These are phyloP conservation scores for Ciconia stormi DNA, from an alignment of 2,113 vertebrate genomes.

Conservation along the genomic window DNA sequence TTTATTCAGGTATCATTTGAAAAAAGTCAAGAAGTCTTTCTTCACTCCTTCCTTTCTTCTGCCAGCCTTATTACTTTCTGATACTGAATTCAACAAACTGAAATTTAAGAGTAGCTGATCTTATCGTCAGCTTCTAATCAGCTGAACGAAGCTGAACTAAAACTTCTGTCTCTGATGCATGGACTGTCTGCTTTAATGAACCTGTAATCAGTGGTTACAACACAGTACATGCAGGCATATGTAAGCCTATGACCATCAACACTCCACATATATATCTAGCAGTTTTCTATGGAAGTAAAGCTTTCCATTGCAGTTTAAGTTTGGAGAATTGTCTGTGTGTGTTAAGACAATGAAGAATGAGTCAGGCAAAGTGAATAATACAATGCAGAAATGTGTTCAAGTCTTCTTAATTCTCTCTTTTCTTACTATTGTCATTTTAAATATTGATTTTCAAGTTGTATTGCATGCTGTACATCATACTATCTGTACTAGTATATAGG, in stretches of 20 bases:
- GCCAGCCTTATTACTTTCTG: background rate
- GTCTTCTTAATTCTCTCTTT: background rate
- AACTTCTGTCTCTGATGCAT: background rate
- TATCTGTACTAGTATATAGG: too few relatives aligned
- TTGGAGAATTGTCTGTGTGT: background rate
- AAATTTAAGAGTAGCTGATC: background rate
- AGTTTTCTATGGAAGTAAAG: background rate
- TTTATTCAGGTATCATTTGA: background rate
- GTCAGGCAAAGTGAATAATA: background rate
- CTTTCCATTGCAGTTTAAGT: background rate
- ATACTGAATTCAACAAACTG: background rate
- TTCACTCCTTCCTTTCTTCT: background rate
- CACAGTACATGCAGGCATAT: background rate
- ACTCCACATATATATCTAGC: background rate
- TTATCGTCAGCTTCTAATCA: background rate
- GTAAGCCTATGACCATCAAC: background rate
- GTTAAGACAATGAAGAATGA: background rate
- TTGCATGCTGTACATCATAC: background rate
- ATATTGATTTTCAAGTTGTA: background rate
- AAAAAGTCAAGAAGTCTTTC: background rate
- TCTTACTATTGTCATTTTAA: background rate
- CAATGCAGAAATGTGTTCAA: background rate
- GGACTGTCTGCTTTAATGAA: background rate
- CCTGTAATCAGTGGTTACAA: background rate
- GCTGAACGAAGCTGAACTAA: background rate